Percentiles rank a stretch among this genome's conserved stretches.
These are phyloP conservation scores for Nycticorax nycticorax DNA, from an alignment of 2,113 vertebrate species.

Conservation along the genomic window DNA sequence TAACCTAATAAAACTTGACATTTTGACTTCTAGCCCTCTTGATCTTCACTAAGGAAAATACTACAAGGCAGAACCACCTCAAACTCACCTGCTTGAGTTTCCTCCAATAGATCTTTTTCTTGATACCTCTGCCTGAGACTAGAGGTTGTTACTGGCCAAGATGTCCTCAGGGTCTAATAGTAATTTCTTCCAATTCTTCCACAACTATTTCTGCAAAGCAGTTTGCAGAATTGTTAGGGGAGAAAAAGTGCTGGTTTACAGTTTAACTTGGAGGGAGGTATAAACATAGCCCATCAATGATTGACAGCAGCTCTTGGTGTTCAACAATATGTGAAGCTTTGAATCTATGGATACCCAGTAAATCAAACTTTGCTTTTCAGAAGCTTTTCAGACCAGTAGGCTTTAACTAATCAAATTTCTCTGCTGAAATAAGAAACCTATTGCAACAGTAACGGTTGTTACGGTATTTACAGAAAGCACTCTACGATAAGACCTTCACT, in stretches of 20 bases:
- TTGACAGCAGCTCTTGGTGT: not conserved
- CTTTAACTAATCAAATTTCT: not conserved
- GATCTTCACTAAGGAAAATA: not conserved
- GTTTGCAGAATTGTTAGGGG: not conserved
- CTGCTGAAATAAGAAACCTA: not conserved
- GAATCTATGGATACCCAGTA: not conserved
- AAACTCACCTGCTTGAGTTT: not conserved
- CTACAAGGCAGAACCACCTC: not conserved
- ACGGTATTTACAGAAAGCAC: not conserved
- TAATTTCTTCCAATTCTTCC: not conserved
- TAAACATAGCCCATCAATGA: not conserved
- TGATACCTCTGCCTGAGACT: not conserved
- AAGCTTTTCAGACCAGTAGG: not conserved
- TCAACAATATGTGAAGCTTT: not conserved
- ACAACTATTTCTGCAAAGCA: not conserved
- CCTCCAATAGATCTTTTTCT: not conserved
- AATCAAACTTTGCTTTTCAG: not conserved
- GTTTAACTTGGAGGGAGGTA: not conserved
- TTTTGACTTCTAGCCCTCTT: not conserved
- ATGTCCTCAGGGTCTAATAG: not conserved
- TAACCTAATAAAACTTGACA: not conserved
- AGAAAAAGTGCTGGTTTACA: not conserved
- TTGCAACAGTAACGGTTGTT: not conserved
- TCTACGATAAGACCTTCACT: not conserved
- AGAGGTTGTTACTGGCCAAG: not conserved